These are phyloP conservation scores for Lerista edwardsae DNA, from an alignment of 2,797 vertebrate species.

Conservation along the genomic window DNA sequence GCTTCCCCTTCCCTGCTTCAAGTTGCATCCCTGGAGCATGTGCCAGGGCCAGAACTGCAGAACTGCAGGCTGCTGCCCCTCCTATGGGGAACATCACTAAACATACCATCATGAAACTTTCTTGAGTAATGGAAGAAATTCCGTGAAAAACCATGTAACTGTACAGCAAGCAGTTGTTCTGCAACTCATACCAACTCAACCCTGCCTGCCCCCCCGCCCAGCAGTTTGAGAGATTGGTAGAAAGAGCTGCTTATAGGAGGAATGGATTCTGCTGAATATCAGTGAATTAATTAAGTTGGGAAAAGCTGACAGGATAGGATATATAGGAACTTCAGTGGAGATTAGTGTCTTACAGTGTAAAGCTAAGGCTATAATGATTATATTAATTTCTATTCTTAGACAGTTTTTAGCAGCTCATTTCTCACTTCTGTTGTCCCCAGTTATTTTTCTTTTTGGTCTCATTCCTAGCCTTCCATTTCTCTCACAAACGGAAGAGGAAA, in stretches of 20 bases:
- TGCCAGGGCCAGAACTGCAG: no score
- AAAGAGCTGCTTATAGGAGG: neutral
- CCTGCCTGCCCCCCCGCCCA: neutral
- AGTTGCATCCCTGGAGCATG: no score
- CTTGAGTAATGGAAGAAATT: neutral
- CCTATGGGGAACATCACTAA: no score
- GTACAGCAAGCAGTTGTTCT: neutral
- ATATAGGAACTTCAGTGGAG: slow-evolving; percentile 10
- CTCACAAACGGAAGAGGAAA: slow-evolving; percentile 18
- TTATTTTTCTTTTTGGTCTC: neutral
- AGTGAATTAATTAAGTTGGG: slow-evolving; percentile 11
- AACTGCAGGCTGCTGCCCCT: no score
- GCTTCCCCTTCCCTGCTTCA: no score
- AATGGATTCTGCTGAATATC: neutral
- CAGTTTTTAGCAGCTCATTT: slow-evolving; percentile 1
- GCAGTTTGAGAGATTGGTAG: neutral
- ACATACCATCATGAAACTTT: neutral
- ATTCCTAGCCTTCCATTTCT: neutral
- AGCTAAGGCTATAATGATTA: neutral
- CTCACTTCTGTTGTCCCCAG: neutral
- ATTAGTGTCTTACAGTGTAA: slow-evolving; percentile 4
- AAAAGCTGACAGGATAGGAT: neutral
- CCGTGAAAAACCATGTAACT: neutral
- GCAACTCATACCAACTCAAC: neutral
- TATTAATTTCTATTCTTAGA: slow-evolving; percentile 2